Conservation (phyloP, 2,888 invertebrate genomes). For the Chrysolina americana region DNA sequence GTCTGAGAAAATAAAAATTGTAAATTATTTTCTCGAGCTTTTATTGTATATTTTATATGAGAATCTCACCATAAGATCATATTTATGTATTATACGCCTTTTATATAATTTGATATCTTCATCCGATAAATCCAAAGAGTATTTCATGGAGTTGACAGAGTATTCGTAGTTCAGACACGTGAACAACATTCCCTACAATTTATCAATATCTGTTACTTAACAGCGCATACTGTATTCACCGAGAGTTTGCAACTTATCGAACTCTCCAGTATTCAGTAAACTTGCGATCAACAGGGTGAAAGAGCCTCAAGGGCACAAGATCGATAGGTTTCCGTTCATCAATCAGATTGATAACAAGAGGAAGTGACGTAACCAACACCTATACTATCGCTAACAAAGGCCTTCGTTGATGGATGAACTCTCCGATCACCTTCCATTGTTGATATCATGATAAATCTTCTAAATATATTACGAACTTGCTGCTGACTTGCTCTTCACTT, state of each 20-base stretch:
- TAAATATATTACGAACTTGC: slow-evolving; percentile 38
- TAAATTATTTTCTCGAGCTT: too few relatives aligned
- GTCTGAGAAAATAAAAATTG: too few relatives aligned
- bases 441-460: slow-evolving; percentile 53
- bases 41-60: too few relatives aligned
- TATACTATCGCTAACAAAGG: slow-evolving; percentile 57
- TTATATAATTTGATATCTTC: too few relatives aligned
- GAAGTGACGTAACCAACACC: slow-evolving; percentile 60
- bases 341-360: slow-evolving; percentile 62
- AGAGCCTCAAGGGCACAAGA: slow-evolving; percentile 39
- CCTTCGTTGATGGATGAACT: slow-evolving; percentile 52
- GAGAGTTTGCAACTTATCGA: background rate
- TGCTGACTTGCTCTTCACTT: slow-evolving; percentile 27
- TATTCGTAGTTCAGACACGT: too few relatives aligned
- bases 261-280: slow-evolving; percentile 4
- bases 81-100: too few relatives aligned
- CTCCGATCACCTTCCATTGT: slow-evolving; percentile 51
- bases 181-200: too few relatives aligned
- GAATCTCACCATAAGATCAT: too few relatives aligned
- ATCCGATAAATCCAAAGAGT: too few relatives aligned
- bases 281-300: slow-evolving; percentile 17
- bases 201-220: background rate
- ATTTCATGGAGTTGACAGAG: too few relatives aligned
- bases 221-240: background rate
- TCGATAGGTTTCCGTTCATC: slow-evolving; percentile 55